Evolutionary conservation across 2,113 vertebrate genomes (phyloP), one percentile per base, ranked within the genome.

Genomic region (Colaptes auratus): DNA sequence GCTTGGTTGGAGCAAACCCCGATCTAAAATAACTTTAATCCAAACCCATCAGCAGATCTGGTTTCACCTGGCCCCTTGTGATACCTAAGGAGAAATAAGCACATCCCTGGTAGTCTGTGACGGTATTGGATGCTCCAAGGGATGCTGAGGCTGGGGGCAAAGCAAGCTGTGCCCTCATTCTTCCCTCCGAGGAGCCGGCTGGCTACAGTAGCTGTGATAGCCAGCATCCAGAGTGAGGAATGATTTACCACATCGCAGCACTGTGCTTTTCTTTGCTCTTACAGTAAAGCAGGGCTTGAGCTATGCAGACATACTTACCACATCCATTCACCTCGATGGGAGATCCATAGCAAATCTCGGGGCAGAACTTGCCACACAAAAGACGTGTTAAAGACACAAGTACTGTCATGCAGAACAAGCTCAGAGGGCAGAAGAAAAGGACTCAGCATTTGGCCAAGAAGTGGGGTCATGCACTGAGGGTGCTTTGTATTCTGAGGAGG

Each of bases 351-450:
- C 94, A 93, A 94, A 85, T 82, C 87, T 73, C 30, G 15, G 77
- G 84, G 87, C 95, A 91, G 84, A 93, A 85, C 46, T 63, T 76
- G 84, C 74, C 64, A 66, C 87, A 96, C 95, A 96, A 96, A 96
- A 77, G 95, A 63, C 39, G 25, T 87, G 93, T 90, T 94, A 88
- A 95, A 93, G 72, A 71, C 85, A 92, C 82, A 95, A 92, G 94
- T 87, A 96, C 95, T 96, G 95, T 95, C 96, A 95, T 96, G 94
- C 96, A 97, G 95, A 97, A 95, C 91, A 93, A 95, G 91, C 81
- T 87, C 84, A 94, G 14, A 88, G 52, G 79, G 85, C 31, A 74
- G 85, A 95, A 96, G 95, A 96, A 96, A 96, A 92, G 87, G 72
- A 21, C 75, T 95, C 93, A 91, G 91, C 82, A 58, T 95, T 92